Percentiles rank a stretch among this genome's conserved stretches.
Evolutionary conservation across 2,888 invertebrate species (phyloP).

Genomic region (Heliconius aoede): DNA sequence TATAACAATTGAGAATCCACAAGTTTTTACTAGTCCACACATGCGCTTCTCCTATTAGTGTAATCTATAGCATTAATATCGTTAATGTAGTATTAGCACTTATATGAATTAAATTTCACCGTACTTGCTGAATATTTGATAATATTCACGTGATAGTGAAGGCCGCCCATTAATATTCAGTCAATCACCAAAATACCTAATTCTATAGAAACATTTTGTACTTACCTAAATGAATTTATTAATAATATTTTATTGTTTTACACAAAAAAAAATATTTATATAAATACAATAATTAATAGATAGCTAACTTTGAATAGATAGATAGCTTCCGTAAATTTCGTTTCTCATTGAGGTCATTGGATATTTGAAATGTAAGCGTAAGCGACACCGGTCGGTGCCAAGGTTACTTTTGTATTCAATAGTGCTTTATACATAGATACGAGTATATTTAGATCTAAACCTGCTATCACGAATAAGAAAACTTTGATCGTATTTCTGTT

Average conservation of each 20-base stretch:
- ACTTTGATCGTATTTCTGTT: background rate
- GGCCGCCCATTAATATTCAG: slow-evolving; percentile 11
- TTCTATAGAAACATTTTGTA: background rate
- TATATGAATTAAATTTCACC: slow-evolving; percentile 14
- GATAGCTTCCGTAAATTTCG: slow-evolving; percentile 35
- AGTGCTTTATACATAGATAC: slow-evolving; percentile 36
- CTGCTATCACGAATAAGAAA: slow-evolving; percentile 6
- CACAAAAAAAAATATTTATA: background rate
- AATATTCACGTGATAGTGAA: slow-evolving; percentile 8
- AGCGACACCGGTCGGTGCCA: slow-evolving; percentile 47
- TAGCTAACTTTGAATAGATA: background rate
- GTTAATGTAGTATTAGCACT: slow-evolving; percentile 23
- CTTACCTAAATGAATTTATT: background rate
- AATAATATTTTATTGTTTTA: too few species aligned
- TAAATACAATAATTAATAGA: background rate
- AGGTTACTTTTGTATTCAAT: slow-evolving; percentile 48
- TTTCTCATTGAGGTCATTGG: slow-evolving; percentile 38
- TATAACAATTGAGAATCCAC: background rate
- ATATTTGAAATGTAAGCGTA: slow-evolving; percentile 49
- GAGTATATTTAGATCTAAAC: slow-evolving; percentile 33
- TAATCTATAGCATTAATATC: background rate
- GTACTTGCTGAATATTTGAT: slow-evolving; percentile 16
- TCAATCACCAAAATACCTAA: background rate
- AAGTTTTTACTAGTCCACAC: background rate
- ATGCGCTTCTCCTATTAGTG: background rate